Evolutionary conservation across 23 tunicate species (phyloP).

Genomic region (Phallusia fumigata): DNA sequence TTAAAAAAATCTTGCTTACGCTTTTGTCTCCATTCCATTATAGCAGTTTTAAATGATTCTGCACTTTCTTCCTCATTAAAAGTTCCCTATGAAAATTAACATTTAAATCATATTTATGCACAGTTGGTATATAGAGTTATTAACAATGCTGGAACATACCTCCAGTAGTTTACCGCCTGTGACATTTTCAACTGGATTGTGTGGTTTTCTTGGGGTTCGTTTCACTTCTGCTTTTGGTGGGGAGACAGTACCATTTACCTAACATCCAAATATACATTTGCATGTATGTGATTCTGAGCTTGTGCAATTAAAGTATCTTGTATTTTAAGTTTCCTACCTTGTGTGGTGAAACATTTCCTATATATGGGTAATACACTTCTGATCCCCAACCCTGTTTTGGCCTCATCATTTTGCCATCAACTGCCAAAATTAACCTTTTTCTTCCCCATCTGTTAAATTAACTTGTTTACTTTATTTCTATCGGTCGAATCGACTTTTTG

Average conservation of each 20-base stretch:
- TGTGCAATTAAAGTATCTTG: background rate
- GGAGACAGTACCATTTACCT: slow-evolving; percentile 9
- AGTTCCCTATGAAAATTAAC: slow-evolving; percentile 32
- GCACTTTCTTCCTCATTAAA: slow-evolving; percentile 89
- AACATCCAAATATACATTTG: background rate
- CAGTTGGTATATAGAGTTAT: too few relatives aligned
- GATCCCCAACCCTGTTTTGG: slow-evolving; percentile 94
- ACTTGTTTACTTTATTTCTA: background rate
- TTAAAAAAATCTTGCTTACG: background rate
- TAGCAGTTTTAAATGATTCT: slow-evolving; percentile 72
- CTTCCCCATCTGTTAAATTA: slow-evolving; percentile 57
- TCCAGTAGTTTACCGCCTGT: slow-evolving; percentile 31
- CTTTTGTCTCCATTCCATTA: slow-evolving; percentile 58
- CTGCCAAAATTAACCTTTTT: slow-evolving; percentile 71
- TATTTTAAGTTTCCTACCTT: background rate
- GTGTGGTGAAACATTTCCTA: slow-evolving; percentile 31
- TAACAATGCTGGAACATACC: background rate
- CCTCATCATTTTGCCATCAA: slow-evolving; percentile 62
- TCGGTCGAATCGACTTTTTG: background rate
- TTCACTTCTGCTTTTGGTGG: slow-evolving; percentile 1
- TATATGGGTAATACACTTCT: slow-evolving; percentile 78
- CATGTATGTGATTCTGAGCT: background rate
- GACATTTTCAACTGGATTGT: background rate
- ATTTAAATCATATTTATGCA: background rate
- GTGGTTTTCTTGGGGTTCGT: background rate